Base-by-base conservation (phyloP, 2,888 invertebrate species). In the Galerucella nymphaeae region DNA sequence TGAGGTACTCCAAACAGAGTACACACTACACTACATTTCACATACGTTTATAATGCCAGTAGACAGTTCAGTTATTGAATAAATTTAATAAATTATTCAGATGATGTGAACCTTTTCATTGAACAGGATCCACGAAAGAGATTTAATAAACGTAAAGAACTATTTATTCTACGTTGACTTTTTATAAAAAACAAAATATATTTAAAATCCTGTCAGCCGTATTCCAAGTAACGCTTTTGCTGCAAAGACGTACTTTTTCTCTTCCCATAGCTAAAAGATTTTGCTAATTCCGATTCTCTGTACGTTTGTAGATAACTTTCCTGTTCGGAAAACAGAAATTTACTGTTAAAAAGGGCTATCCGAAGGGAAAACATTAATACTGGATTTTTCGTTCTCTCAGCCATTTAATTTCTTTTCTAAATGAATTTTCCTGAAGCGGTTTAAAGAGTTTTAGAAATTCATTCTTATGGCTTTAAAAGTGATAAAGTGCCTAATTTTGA, bases 281-380 rank as follows among this genome's bases (percentile, higher is more conserved):
- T 70, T 57, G 41, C 70, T 70, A 70, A 70, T 70, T 63, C 57
- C 58, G 63, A 70, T 70, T 64, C 70, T 30, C 53, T 70, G 70
- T 70, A 63, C 70, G 70, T 70, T 70, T 70, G 70, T 42, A 70
- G 70, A 70, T 70, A 70, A 70, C 63, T 64, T 70, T 48, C 57
- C 48, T 45, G 41, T 23, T 63, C 63, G 70, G 30, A 64, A 70
- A 70, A 64, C 41, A 30, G 69, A 55, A 64, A 57, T 70, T 59
- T 62, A 50, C 55, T 14, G 62, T 41, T 42, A 55, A 69, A 69
- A 63, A 70, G 63, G 63, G 38, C 70, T 63, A 57, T 63, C 55
- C 45, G 16, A 57, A 57, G 20, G 53, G 38, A 70, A 70, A 69
- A 50, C 62, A 55, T 69, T 63, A 69, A 63, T 55, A 53, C 38